Evolutionary conservation across 2,888 invertebrate species (phyloP).

Genomic region (Arenicola marina): DNA sequence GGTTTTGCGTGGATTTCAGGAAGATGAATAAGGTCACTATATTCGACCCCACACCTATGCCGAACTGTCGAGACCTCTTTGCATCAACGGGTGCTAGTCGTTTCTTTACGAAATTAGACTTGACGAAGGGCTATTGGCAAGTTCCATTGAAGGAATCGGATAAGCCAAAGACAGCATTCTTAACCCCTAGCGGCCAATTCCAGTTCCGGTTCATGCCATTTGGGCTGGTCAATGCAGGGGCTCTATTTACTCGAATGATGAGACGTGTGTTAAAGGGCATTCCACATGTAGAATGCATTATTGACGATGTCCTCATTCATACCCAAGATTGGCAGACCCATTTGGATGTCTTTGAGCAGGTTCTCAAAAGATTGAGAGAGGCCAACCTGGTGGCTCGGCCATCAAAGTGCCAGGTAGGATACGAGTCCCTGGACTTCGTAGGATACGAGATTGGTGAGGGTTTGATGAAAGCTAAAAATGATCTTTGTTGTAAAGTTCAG

Average conservation of each 20-base stretch:
- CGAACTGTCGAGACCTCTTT: too few relatives aligned
- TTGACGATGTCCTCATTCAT: conserved; percentile 3
- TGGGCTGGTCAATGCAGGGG: neutral
- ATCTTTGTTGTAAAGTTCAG: neutral
- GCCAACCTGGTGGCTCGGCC: neutral
- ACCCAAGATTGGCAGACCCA: neutral
- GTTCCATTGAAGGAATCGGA: too few relatives aligned
- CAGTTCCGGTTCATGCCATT: conserved; percentile 6
- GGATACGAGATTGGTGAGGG: neutral
- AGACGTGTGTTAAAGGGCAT: neutral
- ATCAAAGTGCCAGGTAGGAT: neutral
- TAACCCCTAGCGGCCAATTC: too few relatives aligned
- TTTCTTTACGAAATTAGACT: too few relatives aligned
- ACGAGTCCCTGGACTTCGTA: neutral
- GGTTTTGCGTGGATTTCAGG: too few relatives aligned
- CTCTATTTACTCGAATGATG: conserved; percentile 6
- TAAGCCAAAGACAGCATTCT: too few relatives aligned
- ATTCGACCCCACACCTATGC: too few relatives aligned
- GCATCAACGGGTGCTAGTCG: too few relatives aligned
- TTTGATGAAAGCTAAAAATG: neutral
- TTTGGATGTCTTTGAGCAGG: neutral
- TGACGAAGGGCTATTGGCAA: too few relatives aligned
- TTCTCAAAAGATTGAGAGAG: neutral
- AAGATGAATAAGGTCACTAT: too few relatives aligned
- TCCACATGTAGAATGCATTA: neutral